A percentile compares a stretch with the other conserved stretches of the same genome.
These are phyloP conservation scores for Notospermus geniculatus DNA, from an alignment of 1,140 invertebrate species.

Conservation along the genomic window DNA sequence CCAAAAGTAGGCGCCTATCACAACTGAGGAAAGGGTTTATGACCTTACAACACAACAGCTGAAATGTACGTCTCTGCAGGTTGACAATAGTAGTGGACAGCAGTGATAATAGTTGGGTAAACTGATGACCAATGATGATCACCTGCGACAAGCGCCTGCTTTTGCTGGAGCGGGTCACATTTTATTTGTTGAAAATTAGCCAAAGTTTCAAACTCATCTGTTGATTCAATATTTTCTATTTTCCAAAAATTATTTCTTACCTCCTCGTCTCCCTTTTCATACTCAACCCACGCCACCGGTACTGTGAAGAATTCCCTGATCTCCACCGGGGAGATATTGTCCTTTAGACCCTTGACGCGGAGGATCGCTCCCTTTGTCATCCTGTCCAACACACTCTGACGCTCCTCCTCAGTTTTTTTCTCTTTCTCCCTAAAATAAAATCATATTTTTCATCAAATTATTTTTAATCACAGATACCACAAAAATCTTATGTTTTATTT, in stretches of 20 bases:
- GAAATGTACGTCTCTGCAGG: too few relatives aligned
- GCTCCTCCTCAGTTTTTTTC: too few relatives aligned
- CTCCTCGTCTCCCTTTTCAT: constrained; percentile 68
- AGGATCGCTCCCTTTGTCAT: constrained; percentile 70
- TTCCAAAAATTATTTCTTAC: constrained; percentile 34
- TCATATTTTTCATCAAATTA: constrained; percentile 20
- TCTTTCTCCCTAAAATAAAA: constrained; percentile 26
- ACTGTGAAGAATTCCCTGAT: constrained; percentile 68
- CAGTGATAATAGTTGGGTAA: too few relatives aligned
- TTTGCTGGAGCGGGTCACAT: too few relatives aligned
- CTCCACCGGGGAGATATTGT: constrained; percentile 67
- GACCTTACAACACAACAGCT: too few relatives aligned
- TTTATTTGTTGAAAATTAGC: not conserved
- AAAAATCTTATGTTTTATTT: constrained; percentile 25
- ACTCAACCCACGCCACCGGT: constrained; percentile 72
- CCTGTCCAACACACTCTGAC: constrained; percentile 16
- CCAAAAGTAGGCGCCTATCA: not conserved
- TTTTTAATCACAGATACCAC: constrained; percentile 15
- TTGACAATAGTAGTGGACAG: too few relatives aligned
- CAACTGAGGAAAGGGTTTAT: too few relatives aligned
- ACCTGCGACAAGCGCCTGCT: too few relatives aligned
- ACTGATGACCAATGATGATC: too few relatives aligned
- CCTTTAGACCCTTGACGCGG: constrained; percentile 62
- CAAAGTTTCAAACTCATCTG: not conserved
- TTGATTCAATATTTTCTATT: not conserved